These are phyloP conservation scores for Pollenia amentaria DNA, from an alignment of 2,888 invertebrate species.

Conservation along the genomic window DNA sequence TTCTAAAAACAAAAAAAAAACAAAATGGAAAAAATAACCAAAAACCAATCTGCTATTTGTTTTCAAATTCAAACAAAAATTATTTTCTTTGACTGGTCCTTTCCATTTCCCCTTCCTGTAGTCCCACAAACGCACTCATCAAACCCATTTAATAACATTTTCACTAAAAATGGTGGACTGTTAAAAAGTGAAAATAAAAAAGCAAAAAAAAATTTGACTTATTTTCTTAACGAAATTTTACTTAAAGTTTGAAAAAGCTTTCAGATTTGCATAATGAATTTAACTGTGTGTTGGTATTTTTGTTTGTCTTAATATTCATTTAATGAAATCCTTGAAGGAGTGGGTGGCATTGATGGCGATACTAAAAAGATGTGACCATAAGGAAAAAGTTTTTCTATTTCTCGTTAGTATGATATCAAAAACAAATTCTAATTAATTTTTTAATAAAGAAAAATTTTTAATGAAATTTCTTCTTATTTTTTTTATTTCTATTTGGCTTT, in stretches of 20 bases:
- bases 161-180: constrained; percentile 49
- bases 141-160: constrained; percentile 56
- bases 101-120: neutral
- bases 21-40: constrained; percentile 22
- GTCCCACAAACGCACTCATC: constrained; percentile 15
- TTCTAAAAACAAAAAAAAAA: constrained; percentile 16
- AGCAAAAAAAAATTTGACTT: constrained; percentile 39
- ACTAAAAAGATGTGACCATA: constrained; percentile 46
- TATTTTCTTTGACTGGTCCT: constrained; percentile 46
- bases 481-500: neutral
- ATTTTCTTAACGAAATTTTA: constrained; percentile 68
- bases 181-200: neutral
- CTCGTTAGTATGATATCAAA: constrained; percentile 60
- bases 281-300: constrained; percentile 54
- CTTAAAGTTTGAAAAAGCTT: constrained; percentile 63
- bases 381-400: constrained; percentile 56
- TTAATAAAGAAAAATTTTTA: constrained; percentile 71
- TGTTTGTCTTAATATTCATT: constrained; percentile 42
- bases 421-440: constrained; percentile 74
- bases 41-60: constrained; percentile 63
- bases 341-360: neutral
- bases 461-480: constrained; percentile 63
- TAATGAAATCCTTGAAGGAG: constrained; percentile 1
- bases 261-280: constrained; percentile 74
- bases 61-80: constrained; percentile 38